Evolutionary conservation across 2,797 vertebrate genomes (phyloP).

Genomic region (Onychomys leucogaster): DNA sequence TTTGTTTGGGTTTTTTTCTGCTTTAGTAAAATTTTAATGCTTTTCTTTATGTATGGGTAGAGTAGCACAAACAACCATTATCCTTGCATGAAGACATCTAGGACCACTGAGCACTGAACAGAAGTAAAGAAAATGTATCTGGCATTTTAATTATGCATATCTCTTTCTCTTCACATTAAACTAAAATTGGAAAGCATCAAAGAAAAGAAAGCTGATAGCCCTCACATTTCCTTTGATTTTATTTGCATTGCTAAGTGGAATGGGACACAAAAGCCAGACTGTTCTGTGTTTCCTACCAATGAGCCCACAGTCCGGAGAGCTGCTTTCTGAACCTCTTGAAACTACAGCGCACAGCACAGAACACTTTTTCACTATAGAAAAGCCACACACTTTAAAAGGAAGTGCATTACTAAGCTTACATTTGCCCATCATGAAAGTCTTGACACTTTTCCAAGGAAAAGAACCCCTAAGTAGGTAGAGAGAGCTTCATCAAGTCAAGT

Average conservation of each 20-base stretch:
- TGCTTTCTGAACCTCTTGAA: conserved; percentile 58
- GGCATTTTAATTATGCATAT: conserved; percentile 13
- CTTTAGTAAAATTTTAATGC: conserved; percentile 43
- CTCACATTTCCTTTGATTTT: conserved; percentile 65
- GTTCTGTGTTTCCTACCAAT: conserved; percentile 60
- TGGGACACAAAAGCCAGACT: conserved; percentile 57
- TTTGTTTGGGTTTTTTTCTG: background rate
- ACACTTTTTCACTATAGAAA: background rate
- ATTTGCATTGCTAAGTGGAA: conserved; percentile 68
- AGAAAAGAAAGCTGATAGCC: conserved; percentile 28
- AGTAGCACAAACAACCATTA: background rate
- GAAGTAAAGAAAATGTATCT: conserved; percentile 55
- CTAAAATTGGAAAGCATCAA: conserved; percentile 62
- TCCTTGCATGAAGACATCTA: background rate
- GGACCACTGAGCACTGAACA: background rate
- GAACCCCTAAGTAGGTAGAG: background rate
- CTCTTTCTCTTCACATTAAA: conserved; percentile 53
- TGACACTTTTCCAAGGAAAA: conserved; percentile 46
- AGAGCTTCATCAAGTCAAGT: conserved; percentile 34
- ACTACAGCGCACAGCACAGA: conserved; percentile 10
- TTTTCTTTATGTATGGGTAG: conserved; percentile 40
- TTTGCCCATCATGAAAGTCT: conserved; percentile 19
- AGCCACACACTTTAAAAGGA: conserved; percentile 38
- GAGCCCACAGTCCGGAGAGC: conserved; percentile 27
- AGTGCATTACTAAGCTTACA: conserved; percentile 50